Base-by-base conservation (phyloP, 2,888 invertebrate species). In the Microplitis manilae region DNA sequence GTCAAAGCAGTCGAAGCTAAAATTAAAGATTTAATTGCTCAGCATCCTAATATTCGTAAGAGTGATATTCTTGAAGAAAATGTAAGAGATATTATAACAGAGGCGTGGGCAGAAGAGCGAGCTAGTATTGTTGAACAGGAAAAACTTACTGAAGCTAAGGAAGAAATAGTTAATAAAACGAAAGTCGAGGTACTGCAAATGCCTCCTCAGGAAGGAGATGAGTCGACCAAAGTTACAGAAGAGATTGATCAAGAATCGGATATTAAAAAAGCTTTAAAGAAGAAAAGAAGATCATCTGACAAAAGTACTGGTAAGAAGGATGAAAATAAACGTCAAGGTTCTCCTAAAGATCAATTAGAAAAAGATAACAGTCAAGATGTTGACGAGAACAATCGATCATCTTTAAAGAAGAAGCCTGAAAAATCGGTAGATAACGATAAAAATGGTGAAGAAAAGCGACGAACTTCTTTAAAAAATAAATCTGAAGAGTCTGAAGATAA, bases 281-380 rank as follows among this genome's bases (percentile, higher is more conserved):
- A 78, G 6, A 15, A 65, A 40, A 65, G n/a, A 73, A 81, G 79
- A 79, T 72, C 50, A 50, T 50, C 50, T 50, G 50, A 50, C 5
- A 50, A 75, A 88, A 87, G 15, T 88, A 84, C 80, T 90, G 89
- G 84, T 30, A 67, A 77, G 68, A 41, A 9, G 50, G 50, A 50
- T 13, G 90, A 90, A 81, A 89, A 83, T 79, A 82, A 79, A 67
- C 84, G 84, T 87, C 89, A 90, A 87, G 79, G 81, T 77, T 90
- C 80, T 86, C 89, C 77, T 86, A 85, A 62, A 83, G 86, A 65
- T 5, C 2, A 50, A 5, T 50, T 50, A 50, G 50, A 50, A 50
- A 50, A 50, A 50, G 13, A 13, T 82, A 83, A 75, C 80, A 85
- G 60, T 67, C 67, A 62, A 50, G 50, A 50, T 50, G 81, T 69